Conservation (phyloP, 2,888 invertebrate species). For the Bellardia bayeri region DNA sequence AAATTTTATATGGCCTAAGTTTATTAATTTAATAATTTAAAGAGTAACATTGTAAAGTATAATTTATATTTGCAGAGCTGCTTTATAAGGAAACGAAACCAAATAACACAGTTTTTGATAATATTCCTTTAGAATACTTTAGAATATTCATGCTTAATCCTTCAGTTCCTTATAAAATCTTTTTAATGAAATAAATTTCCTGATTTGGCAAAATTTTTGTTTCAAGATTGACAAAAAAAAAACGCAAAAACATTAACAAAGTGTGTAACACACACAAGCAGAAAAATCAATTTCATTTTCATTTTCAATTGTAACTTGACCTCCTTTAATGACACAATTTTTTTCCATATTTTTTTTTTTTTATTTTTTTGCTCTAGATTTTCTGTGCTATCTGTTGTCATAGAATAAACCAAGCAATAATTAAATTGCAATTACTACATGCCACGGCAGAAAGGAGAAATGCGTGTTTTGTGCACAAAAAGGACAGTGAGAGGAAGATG, state of each 20-base stretch:
- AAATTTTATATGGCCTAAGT: too few relatives aligned
- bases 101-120: too few relatives aligned
- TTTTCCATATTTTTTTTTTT: neutral
- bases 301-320: slow-evolving; percentile 54
- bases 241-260: neutral
- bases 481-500: neutral
- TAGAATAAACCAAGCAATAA: slow-evolving; percentile 52
- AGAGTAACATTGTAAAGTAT: too few relatives aligned
- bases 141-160: too few relatives aligned
- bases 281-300: slow-evolving; percentile 39
- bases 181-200: neutral
- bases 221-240: neutral
- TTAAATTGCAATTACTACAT: slow-evolving; percentile 68
- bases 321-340: slow-evolving; percentile 43
- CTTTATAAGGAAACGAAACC: too few relatives aligned
- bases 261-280: neutral
- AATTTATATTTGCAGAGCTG: too few relatives aligned
- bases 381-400: slow-evolving; percentile 3
- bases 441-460: slow-evolving; percentile 37
- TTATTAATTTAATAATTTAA: too few relatives aligned
- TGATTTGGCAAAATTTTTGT: slow-evolving; percentile 2
- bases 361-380: slow-evolving; percentile 7
- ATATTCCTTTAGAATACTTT: too few relatives aligned
- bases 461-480: slow-evolving; percentile 41
- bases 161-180: too few relatives aligned